Evolutionary conservation across 2,888 invertebrate genomes (phyloP), one percentile per base, ranked within the genome.

Genomic region (Drosophila antonietae): DNA sequence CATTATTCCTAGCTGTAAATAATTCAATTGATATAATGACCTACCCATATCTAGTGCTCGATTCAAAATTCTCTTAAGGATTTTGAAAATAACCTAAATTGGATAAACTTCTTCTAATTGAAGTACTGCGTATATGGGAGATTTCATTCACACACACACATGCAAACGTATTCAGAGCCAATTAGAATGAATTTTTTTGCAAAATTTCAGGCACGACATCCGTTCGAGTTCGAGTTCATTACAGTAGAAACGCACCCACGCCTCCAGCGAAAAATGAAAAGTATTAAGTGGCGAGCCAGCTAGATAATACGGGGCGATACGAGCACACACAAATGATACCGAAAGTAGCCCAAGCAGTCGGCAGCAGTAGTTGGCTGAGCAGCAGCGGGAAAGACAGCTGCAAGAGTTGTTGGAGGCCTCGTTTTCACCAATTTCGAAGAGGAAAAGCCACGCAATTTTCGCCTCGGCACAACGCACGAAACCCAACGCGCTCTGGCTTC

Each of bases 381-480:
- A 18, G 58, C 60, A 46, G 44, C 62, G 73, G 68, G 62, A 77
- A 68, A 72, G 46, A 33, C 68, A 53, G 55, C 61, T 55, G 60
- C 61, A 72, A 56, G 52, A 66, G 80, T 64, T 73, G 73, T 47
- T 53, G 61, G 44, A 60, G 59, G 28, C 65, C 43, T 37, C 51
- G 64, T 67, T 80, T 80, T 68, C 62, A 62, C 43, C 80, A 77
- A 59, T 71, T 75, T 81, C 71, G 75, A 77, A 76, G 75, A 35
- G 59, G 47, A 56, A 68, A 53, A 67, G 76, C 70, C 87, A 87
- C 90, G 87, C 87, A 89, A 87, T 80, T 88, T 78, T 72, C 59
- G 63, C 59, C 60, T 23, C 56, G 46, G 72, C 70, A 31, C 64
- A 72, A 69, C 75, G 75, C 75, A 78, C 56, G 70, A 52, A 52